Percentiles rank a stretch among this genome's conserved stretches.
phyloP scores from a whole-genome alignment of 2,113 vertebrate species.

The Pagrus major region DNA sequence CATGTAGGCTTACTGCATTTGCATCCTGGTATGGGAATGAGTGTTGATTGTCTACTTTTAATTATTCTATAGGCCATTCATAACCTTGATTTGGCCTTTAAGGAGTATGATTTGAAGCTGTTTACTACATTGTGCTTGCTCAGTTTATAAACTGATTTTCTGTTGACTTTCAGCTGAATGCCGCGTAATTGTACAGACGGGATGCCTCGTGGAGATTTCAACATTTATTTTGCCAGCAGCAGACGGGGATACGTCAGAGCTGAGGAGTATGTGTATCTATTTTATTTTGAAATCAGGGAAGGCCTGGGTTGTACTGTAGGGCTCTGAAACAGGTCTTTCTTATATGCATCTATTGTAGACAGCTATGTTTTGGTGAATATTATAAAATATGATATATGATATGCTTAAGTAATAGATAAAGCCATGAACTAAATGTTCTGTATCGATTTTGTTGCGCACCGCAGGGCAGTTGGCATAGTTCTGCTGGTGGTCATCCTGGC shows the following conservation, averaged over 20 bases:
- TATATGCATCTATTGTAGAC: neutral
- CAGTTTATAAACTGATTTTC: conserved; percentile 5
- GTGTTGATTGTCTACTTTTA: neutral
- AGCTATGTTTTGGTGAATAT: neutral
- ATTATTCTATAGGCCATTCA: neutral
- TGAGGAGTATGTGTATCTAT: conserved; percentile 78
- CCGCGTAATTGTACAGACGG: conserved; percentile 63
- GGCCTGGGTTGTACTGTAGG: neutral
- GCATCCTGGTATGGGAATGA: neutral
- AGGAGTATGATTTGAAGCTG: neutral
- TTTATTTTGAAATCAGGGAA: conserved; percentile 3
- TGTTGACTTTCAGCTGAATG: conserved; percentile 69
- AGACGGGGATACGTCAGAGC: conserved; percentile 78
- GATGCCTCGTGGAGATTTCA: conserved; percentile 85
- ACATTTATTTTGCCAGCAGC: conserved; percentile 83
- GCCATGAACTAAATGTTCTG: neutral
- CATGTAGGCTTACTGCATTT: neutral
- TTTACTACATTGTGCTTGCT: neutral
- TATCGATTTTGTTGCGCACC: conserved; percentile 41
- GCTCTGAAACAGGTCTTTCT: neutral
- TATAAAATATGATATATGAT: neutral
- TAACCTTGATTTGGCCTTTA: neutral
- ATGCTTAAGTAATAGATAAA: neutral
- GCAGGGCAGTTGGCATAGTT: conserved; percentile 91
- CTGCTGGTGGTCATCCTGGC: conserved; percentile 89